Conservation (phyloP, 2,113 vertebrate species). For the Prolemur simus region DNA sequence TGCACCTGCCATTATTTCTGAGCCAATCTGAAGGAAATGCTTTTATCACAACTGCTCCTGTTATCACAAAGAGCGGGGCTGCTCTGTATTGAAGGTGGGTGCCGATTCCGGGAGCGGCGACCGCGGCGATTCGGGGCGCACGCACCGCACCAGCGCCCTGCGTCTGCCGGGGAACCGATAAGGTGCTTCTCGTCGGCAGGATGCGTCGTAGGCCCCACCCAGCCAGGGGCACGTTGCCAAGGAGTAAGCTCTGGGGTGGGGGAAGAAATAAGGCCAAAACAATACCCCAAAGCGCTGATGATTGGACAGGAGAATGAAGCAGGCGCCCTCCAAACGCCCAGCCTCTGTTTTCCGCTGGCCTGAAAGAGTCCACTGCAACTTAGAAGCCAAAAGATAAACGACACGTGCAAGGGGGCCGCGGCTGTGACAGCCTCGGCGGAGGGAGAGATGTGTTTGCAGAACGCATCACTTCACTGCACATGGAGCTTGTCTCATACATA, state of each 20-base stretch:
- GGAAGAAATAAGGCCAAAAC: background rate
- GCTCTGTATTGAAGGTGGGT: conserved; percentile 31
- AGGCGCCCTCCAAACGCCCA: background rate
- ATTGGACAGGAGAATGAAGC: background rate
- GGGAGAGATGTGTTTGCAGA: background rate
- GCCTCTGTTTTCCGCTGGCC: background rate
- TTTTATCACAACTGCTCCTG: background rate
- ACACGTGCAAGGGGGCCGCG: background rate
- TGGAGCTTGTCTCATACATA: conserved; percentile 35
- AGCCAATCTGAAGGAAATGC: background rate
- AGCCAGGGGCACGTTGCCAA: conserved; percentile 58
- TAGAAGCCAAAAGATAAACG: conserved; percentile 7
- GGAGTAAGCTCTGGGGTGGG: background rate
- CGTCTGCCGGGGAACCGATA: conserved; percentile 72
- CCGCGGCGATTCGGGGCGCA: conserved; percentile 19
- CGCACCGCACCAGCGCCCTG: background rate
- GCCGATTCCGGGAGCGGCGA: background rate
- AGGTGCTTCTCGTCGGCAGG: conserved; percentile 19
- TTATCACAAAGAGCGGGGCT: background rate
- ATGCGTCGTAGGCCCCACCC: background rate
- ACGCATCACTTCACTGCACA: conserved; percentile 43
- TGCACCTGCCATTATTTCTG: conserved; percentile 32
- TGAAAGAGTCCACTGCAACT: background rate
- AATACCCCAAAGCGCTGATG: background rate
- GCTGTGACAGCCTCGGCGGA: background rate